These are phyloP conservation scores for Macrobrachium nipponense DNA, from an alignment of 1,140 invertebrate genomes.

Conservation along the genomic window DNA sequence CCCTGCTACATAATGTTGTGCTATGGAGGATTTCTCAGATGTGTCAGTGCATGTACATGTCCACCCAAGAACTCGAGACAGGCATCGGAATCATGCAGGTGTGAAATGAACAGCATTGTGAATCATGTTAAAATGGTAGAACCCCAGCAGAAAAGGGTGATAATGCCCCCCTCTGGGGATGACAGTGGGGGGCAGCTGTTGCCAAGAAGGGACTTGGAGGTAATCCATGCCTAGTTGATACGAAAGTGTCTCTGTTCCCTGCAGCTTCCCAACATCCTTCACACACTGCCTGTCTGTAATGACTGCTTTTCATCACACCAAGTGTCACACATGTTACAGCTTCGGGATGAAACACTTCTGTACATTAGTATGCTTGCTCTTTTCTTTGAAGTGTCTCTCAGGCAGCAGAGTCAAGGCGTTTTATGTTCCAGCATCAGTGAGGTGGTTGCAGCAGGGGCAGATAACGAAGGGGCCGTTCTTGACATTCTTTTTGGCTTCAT, in stretches of 20 bases:
- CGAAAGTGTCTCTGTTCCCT: conserved; percentile 61
- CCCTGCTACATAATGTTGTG: background rate
- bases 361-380: conserved; percentile 80
- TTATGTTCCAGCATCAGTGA: conserved; percentile 84
- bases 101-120: conserved; percentile 24
- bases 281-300: conserved; percentile 60
- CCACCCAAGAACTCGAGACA: conserved; percentile 24
- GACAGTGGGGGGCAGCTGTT: conserved; percentile 50
- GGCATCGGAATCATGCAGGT: conserved; percentile 30
- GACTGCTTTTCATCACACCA: conserved; percentile 55
- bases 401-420: conserved; percentile 82
- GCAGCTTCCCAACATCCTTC: conserved; percentile 60
- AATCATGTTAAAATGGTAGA: conserved; percentile 63
- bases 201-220: conserved; percentile 49
- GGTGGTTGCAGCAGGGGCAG: conserved; percentile 81
- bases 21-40: conserved; percentile 40
- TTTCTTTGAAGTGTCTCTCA: conserved; percentile 84
- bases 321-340: conserved; percentile 33
- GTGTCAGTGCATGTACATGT: conserved; percentile 1
- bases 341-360: conserved; percentile 48
- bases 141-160: conserved; percentile 63
- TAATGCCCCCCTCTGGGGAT: conserved; percentile 55
- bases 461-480: conserved; percentile 84
- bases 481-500: conserved; percentile 85
- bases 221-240: conserved; percentile 50